A percentile compares a stretch with the other conserved stretches of the same genome.
phyloP scores from a whole-genome alignment of 2,888 invertebrate genomes.

The Cryptocephalus moraei region DNA sequence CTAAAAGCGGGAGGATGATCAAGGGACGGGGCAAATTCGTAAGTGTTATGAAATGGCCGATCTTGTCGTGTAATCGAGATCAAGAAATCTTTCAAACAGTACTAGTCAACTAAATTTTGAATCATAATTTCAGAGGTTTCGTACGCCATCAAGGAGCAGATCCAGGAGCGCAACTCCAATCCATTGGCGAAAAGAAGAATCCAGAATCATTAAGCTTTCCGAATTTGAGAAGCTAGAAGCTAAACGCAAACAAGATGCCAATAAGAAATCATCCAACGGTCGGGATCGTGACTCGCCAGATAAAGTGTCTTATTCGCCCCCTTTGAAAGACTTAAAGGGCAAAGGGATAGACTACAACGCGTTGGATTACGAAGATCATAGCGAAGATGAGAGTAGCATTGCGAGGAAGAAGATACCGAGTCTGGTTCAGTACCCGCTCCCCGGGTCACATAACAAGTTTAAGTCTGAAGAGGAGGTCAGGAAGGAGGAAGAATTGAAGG shows the following conservation, averaged over 20 bases:
- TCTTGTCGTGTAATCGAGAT: not conserved
- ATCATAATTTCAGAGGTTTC: constrained; percentile 55
- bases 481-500: constrained; percentile 10
- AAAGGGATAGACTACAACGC: constrained; percentile 57
- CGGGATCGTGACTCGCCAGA: not conserved
- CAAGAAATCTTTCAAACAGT: too few relatives aligned
- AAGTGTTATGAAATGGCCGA: constrained; percentile 38
- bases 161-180: constrained; percentile 86
- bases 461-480: constrained; percentile 15
- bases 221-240: constrained; percentile 68
- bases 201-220: constrained; percentile 70
- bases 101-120: not conserved
- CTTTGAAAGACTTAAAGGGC: constrained; percentile 7
- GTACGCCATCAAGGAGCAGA: constrained; percentile 75
- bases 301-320: not conserved
- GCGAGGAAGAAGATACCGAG: constrained; percentile 26
- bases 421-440: constrained; percentile 37
- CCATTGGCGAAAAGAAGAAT: constrained; percentile 87
- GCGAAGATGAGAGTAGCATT: constrained; percentile 29
- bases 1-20: constrained; percentile 73
- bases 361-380: constrained; percentile 53
- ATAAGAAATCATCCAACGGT: constrained; percentile 11
- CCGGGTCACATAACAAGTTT: constrained; percentile 20
- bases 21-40: constrained; percentile 90
- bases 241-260: constrained; percentile 51